Base-by-base conservation (phyloP, 2,888 invertebrate genomes). In the Rhamphomyia laevipes region DNA sequence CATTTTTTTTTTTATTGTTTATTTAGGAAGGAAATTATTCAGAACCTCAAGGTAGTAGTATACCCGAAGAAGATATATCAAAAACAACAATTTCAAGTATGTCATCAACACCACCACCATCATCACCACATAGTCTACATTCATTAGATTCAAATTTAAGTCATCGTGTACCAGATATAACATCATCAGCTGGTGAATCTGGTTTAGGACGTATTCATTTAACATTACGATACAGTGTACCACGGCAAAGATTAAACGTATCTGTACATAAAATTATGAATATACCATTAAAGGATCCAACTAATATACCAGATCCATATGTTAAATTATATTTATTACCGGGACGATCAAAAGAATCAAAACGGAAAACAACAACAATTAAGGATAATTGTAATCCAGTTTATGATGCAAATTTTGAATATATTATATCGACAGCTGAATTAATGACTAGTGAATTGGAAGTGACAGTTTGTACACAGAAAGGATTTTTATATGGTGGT, bases 361-460 rank as follows among this genome's bases (percentile, higher is more conserved):
- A 92, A 68, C 79, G 90, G 42, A 91, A 90, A 72, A 92, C 92
- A 13, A 77, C 76, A 57, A 84, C 86, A 61, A 59, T 67, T 30
- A 92, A 91, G 65, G 91, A 94, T 67, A 90, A 83, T 63, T 90
- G 91, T 63, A 89, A 88, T 75, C 93, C 94, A 0, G 77, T 85
- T 23, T 95, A 84, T 66, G 93, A 95, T 68, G 89, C 92, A 64
- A 84, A 84, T 57, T 92, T 93, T 64, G 93, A 94, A 66, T 94
- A 90, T 74, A 74, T 84, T 43, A 81, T 93, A 56, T 86, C 87
- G 2, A 79, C 83, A 57, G 83, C 82, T 2, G 93, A 93, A 65
- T 69, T 93, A 47, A 77, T 81, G 60, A 79, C 79, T 43, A 78
- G 84, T 15, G 83, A 84, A 49, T 72, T 94, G 51, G 89, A 92